Evolutionary conservation across 2,888 invertebrate genomes (phyloP).

Genomic region (Cenopis cana): DNA sequence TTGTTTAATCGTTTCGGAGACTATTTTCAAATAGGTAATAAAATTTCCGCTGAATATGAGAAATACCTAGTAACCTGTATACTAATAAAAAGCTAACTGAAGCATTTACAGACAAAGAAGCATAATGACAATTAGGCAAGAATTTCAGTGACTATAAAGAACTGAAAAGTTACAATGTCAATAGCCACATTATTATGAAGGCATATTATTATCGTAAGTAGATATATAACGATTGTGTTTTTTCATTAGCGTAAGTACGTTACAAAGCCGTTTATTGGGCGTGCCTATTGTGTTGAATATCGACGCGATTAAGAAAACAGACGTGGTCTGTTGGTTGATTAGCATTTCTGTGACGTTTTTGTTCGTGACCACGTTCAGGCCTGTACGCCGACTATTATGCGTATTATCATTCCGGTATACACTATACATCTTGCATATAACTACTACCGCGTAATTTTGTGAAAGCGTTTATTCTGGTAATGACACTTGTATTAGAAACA

Average conservation of each 20-base stretch:
- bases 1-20: not conserved
- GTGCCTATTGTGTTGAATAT: conserved; percentile 37
- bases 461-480: conserved; percentile 11
- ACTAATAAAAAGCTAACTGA: not conserved
- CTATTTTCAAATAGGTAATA: not conserved
- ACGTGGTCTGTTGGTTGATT: conserved; percentile 26
- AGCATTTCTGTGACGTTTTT: conserved; percentile 39
- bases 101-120: not conserved
- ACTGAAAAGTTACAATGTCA: not conserved
- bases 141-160: not conserved
- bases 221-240: conserved; percentile 23
- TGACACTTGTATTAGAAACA: conserved; percentile 10
- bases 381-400: conserved; percentile 13
- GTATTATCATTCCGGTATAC: conserved; percentile 16
- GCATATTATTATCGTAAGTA: not conserved
- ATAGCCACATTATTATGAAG: conserved; percentile 11
- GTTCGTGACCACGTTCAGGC: conserved; percentile 34
- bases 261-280: conserved; percentile 37
- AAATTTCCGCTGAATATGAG: not conserved
- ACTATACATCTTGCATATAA: not conserved
- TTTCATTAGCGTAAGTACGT: conserved; percentile 23
- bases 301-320: conserved; percentile 37
- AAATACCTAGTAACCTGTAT: too few relatives aligned
- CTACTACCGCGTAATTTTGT: conserved; percentile 14
- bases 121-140: not conserved